Base-by-base conservation (phyloP, 2,113 vertebrate species). In the Centropus bengalensis region DNA sequence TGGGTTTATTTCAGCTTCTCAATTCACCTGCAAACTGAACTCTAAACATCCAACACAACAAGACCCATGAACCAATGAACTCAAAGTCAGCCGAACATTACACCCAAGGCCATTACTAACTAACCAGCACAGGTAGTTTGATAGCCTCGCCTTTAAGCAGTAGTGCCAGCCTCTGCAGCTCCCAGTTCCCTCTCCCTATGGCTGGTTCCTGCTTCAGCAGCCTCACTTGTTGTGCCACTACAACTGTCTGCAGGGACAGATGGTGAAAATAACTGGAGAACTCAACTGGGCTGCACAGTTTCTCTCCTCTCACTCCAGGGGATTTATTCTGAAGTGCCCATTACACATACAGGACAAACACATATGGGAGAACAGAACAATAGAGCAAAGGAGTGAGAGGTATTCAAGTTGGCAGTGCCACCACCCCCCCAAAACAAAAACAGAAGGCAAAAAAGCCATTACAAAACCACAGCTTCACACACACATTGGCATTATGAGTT, bases 371-470 rank as follows among this genome's bases (percentile, higher is more conserved):
- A 86, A 22, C 28, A 76, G 38, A 60, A 47, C 19, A 69, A 44
- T 0, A 0, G 32, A 8, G 32, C 26, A 47, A 55, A 55, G 19
- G 28, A 69, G 12, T 2, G 3, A 66, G 76, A 22, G 42, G n/a
- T 45, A 6, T 23, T 58, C 21, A 24, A 67, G 12, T 1, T 2
- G 42, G 52, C 62, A 82, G 47, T 22, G 56, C 44, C 44, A 45
- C 11, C n/a, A 56, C 22, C 54, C 10, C 18, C 14, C 28, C 12
- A 22, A 9, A 9, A 28, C 36, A 40, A 20, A 24, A 28, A n/a
- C 1, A 19, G 6, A 56, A 47, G 10, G 21, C n/a, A 70, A 27
- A 38, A 62, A 18, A 59, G 44, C 12, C 22, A n/a, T 45, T 42
- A 5, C 2, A 40, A 87, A 87, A 42, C 24, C 66, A 62, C 1